Base-by-base conservation (phyloP, 2,888 invertebrate genomes). In the Hydroisotoma schaefferi region DNA sequence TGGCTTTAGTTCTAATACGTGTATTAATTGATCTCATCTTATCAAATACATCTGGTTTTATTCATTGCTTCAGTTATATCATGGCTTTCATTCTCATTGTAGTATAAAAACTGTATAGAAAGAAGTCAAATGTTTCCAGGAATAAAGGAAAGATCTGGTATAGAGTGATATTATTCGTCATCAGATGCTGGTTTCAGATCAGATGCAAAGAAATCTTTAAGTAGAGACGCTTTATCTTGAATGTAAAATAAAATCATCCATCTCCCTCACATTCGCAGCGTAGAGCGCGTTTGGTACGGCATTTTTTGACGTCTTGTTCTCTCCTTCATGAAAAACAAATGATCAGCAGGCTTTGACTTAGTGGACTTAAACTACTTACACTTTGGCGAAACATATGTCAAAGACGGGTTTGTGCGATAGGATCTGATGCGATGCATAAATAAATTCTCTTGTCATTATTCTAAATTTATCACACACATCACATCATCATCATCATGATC, bases 361-460 rank as follows among this genome's bases (percentile, higher is more conserved):
- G 8, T 33, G 8, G 33, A 58, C 62, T 63, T 53, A 33, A 59
- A 57, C 58, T 49, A 46, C 46, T 46, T 46, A 49, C 49, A 49
- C 53, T 61, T 63, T 54, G 57, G 56, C 54, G 61, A 61, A 64
- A 64, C 64, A 64, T 61, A 60, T 64, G 64, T 64, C 64, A 61
- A 64, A 64, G 58, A 37, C 61, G 55, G 61, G 58, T 38, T 23
- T 44, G 29, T 51, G n/a, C n/a, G 64, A 63, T 59, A 29, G 57
- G 60, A 63, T 66, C 63, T 67, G 66, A 67, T 63, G 66, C 51
- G 59, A 63, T 67, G 64, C 64, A 64, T 67, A 70, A 68, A 70
- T 70, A 70, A 70, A 70, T 70, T 67, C 63, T 70, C 70, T 55
- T 64, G 67, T 68, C 70, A 70, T 70, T 70, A 68, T 67, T 67